Evolutionary conservation across 2,888 invertebrate species (phyloP).

Genomic region (Seira ritae): DNA sequence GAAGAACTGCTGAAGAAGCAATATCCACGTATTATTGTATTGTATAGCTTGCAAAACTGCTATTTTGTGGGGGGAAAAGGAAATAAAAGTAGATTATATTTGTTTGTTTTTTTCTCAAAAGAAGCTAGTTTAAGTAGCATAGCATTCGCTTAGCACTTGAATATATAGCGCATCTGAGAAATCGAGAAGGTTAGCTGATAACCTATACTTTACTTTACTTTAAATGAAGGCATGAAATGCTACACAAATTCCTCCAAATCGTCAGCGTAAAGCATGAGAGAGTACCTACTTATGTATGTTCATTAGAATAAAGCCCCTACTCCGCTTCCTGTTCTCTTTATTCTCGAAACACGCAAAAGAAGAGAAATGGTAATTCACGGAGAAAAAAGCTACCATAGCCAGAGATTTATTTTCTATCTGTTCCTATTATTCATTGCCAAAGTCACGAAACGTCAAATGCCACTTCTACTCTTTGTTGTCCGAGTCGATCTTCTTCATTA

Average conservation of each 20-base stretch:
- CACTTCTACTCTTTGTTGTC: conserved; percentile 64
- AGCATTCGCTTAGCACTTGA: no score
- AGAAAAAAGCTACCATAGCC: neutral
- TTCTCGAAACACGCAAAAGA: conserved; percentile 8
- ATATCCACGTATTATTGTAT: conserved; percentile 36
- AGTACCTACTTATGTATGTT: no score
- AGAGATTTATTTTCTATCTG: conserved; percentile 66
- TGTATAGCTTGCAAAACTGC: neutral
- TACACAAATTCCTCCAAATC: neutral
- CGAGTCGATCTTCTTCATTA: conserved; percentile 52
- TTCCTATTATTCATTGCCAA: conserved; percentile 68
- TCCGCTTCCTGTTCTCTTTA: conserved; percentile 24
- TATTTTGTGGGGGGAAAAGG: no score
- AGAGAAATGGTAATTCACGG: conserved; percentile 5
- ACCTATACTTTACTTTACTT: no score
- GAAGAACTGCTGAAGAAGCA: conserved; percentile 57
- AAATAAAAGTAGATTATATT: no score
- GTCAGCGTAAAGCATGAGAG: no score
- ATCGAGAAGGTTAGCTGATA: no score
- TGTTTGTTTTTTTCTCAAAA: no score
- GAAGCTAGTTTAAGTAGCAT: no score
- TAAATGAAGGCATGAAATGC: neutral
- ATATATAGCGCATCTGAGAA: no score
- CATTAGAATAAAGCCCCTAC: neutral
- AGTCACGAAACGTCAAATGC: conserved; percentile 68